phyloP scores from a whole-genome alignment of 2,113 vertebrate genomes.

The Cercopithecus mona region DNA sequence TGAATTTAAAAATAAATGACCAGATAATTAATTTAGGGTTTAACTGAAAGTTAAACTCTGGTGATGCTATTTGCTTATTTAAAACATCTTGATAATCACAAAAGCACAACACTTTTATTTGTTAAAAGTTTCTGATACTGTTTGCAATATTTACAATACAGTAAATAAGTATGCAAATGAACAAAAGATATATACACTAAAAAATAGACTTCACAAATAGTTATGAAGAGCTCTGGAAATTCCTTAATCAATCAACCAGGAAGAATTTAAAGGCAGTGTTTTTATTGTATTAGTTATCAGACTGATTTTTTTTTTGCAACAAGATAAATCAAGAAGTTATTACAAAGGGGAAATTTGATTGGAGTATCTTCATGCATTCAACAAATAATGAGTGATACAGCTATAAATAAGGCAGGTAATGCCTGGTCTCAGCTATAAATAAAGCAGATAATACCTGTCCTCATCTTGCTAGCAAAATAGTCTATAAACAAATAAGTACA shows the following conservation, averaged over 20 bases:
- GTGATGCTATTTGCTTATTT: background rate
- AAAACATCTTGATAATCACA: background rate
- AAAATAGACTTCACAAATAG: background rate
- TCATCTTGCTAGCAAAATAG: background rate
- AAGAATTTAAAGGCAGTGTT: background rate
- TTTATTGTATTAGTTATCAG: background rate
- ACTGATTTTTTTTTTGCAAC: background rate
- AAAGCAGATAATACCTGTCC: background rate
- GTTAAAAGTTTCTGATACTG: background rate
- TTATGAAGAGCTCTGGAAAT: background rate
- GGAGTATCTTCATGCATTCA: background rate
- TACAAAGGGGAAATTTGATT: background rate
- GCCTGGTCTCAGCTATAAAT: background rate
- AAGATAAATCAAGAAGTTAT: background rate
- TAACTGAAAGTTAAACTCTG: no score
- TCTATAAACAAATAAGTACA: slow-evolving; percentile 1
- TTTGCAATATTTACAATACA: background rate
- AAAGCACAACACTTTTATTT: background rate
- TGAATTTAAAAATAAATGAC: no score
- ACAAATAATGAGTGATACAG: background rate
- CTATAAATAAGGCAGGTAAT: background rate
- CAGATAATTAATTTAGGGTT: no score
- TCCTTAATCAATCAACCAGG: background rate
- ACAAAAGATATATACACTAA: background rate
- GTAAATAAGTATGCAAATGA: background rate